Conservation (phyloP, 1,140 invertebrate genomes). For the Zophobas morio region DNA sequence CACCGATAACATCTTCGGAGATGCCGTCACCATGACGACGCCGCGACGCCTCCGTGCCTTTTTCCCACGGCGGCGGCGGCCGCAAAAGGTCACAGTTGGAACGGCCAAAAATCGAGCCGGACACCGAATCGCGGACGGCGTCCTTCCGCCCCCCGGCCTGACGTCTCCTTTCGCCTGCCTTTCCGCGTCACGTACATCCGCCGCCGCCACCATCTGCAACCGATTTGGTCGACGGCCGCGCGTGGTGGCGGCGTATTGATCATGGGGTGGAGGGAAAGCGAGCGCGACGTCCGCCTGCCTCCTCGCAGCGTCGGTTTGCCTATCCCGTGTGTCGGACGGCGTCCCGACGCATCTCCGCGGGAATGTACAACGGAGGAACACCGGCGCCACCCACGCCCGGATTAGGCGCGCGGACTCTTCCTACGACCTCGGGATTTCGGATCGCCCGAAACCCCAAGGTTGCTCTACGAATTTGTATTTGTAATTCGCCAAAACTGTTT, state of each 20-base stretch:
- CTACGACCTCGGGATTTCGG: too few species aligned
- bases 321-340: constrained; percentile 30
- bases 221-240: constrained; percentile 41
- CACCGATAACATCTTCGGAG: constrained; percentile 40
- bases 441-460: too few species aligned
- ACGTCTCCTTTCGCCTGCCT: background rate
- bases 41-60: constrained; percentile 17
- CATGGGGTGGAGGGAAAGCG: constrained; percentile 23
- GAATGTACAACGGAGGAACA: constrained; percentile 21
- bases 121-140: background rate
- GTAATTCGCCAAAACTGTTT: too few species aligned
- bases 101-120: background rate
- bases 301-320: constrained; percentile 30
- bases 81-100: constrained; percentile 13
- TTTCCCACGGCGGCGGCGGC: constrained; percentile 3
- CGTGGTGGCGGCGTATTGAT: constrained; percentile 15
- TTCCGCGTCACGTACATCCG: constrained; percentile 12
- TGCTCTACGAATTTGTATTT: too few species aligned
- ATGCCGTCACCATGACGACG: constrained; percentile 35
- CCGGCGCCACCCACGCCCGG: constrained; percentile 20
- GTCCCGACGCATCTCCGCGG: constrained; percentile 20
- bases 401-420: too few species aligned
- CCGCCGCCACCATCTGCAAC: constrained; percentile 30
- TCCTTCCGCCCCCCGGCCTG: background rate
- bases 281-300: constrained; percentile 38